Conservation (phyloP, 2,888 invertebrate species). For the Thereva nobilitata region DNA sequence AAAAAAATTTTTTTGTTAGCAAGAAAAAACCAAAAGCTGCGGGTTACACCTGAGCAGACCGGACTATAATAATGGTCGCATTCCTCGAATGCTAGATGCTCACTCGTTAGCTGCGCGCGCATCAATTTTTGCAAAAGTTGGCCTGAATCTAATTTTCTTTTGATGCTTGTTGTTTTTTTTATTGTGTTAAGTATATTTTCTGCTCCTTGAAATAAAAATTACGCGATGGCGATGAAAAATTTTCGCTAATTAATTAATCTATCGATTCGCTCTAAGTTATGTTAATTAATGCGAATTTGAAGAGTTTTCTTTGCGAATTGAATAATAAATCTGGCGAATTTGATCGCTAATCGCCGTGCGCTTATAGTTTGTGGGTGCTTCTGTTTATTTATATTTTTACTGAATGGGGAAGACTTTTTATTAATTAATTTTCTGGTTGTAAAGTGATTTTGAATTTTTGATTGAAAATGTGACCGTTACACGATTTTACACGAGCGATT, state of each 20-base stretch:
- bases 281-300: too few relatives aligned
- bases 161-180: too few relatives aligned
- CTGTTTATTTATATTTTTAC: too few relatives aligned
- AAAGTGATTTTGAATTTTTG: neutral
- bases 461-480: slow-evolving; percentile 8
- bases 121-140: neutral
- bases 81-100: slow-evolving; percentile 15
- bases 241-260: slow-evolving; percentile 22
- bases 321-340: neutral
- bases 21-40: neutral
- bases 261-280: too few relatives aligned
- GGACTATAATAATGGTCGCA: slow-evolving; percentile 7
- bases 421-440: too few relatives aligned
- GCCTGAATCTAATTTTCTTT: too few relatives aligned
- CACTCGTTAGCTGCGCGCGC: slow-evolving; percentile 10
- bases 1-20: too few relatives aligned
- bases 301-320: too few relatives aligned
- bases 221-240: slow-evolving; percentile 23
- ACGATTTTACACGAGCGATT: neutral
- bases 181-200: too few relatives aligned
- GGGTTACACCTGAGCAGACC: slow-evolving; percentile 14
- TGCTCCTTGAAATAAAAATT: neutral
- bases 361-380: too few relatives aligned
- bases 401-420: too few relatives aligned
- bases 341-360: neutral